Percentiles rank a stretch among this genome's conserved stretches.
Evolutionary conservation across 2,113 vertebrate species (phyloP).

Genomic region (Thymallus thymallus): DNA sequence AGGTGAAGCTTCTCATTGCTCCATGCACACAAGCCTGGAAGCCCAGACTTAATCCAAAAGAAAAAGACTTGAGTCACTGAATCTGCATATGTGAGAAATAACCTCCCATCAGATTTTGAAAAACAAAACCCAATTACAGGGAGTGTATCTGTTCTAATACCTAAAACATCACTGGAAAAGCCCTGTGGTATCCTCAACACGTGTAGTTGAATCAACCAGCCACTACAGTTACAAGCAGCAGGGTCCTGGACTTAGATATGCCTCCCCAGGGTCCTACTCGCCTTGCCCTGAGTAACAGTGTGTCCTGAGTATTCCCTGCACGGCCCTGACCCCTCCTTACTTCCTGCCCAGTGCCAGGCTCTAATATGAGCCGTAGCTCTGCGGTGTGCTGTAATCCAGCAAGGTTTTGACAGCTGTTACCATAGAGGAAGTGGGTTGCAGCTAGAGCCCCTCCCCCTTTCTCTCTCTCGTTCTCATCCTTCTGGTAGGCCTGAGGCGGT

Average conservation of each 20-base stretch:
- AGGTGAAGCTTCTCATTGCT: slow-evolving; percentile 46
- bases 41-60: slow-evolving; percentile 46
- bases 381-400: slow-evolving; percentile 69
- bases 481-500: slow-evolving; percentile 8
- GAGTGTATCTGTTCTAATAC: slow-evolving; percentile 55
- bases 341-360: slow-evolving; percentile 68
- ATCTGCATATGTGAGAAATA: slow-evolving; percentile 46
- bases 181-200: slow-evolving; percentile 61
- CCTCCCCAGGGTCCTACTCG: slow-evolving; percentile 50
- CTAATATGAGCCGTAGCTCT: slow-evolving; percentile 64
- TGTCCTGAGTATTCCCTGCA: slow-evolving; percentile 47
- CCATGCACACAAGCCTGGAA: slow-evolving; percentile 45
- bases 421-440: slow-evolving; percentile 81
- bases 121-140: slow-evolving; percentile 62
- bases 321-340: slow-evolving; percentile 51
- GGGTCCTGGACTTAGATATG: slow-evolving; percentile 53
- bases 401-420: slow-evolving; percentile 85
- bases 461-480: slow-evolving; percentile 20
- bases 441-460: slow-evolving; percentile 46
- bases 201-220: slow-evolving; percentile 64
- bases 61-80: slow-evolving; percentile 34
- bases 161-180: slow-evolving; percentile 62
- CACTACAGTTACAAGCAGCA: slow-evolving; percentile 39
- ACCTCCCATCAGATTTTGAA: slow-evolving; percentile 46
- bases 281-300: slow-evolving; percentile 49